Evolutionary conservation across 1,140 invertebrate genomes (phyloP), one percentile per base, ranked within the genome.

Genomic region (Saxidomus purpurata): DNA sequence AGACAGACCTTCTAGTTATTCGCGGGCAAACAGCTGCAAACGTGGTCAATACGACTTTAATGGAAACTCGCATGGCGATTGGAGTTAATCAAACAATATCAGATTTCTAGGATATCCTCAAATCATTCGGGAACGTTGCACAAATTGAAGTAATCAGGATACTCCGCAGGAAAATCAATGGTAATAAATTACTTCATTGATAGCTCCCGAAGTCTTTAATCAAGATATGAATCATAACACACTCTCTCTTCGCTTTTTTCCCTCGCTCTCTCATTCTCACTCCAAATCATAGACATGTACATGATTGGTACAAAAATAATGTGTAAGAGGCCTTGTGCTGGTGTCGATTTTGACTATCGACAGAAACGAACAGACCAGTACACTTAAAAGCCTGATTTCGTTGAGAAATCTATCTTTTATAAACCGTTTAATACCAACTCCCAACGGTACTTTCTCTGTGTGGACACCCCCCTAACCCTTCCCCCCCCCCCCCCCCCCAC

Each of bases 131-230:
- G 67, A 71, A 71, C 49, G 76, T 49, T 79, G 76, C 76, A 79
- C 76, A 79, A 79, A 79, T 55, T 52, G 31, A 79, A 55, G 76
- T n/a, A 52, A 79, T 52, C 76, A 79, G 36, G 43, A 34, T 31
- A 59, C 19, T 17, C 22, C 15, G 11, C 28, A 0, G 47, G 31
- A 79, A 79, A 79, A 79, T 79, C 76, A 52, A 79, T 79, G 47
- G 47, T 38, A 79, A 79, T 79, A 79, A 79, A 79, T 79, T 79
- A 79, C 47, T 79, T 55, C 76, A 79, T 79, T 55, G 76, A 79
- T 79, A 55, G 76, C 43, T 34, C 28, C 25, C 43, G 28, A 79
- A 79, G 31, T 52, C 43, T 52, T 34, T 49, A 79, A 55, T 55
- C 76, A 52, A 4, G 15, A 71, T 71, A 71, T 71, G 67, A 71